Percentiles rank a stretch among this genome's conserved stretches.
These are phyloP conservation scores for Naso thynnoides DNA, from an alignment of 2,797 vertebrate genomes.

Conservation along the genomic window DNA sequence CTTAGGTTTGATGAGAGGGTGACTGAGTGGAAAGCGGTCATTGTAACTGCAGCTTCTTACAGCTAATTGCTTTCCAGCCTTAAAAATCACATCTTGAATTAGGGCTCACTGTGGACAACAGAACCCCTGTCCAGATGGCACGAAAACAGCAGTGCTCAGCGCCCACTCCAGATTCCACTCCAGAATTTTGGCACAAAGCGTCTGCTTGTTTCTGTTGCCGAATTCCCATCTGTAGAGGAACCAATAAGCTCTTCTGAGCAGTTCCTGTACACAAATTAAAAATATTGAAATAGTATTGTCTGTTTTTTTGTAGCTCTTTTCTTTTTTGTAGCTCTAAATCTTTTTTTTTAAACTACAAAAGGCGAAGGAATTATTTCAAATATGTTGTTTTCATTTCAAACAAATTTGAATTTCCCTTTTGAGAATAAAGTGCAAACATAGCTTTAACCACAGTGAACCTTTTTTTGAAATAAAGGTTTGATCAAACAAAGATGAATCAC, in stretches of 20 bases:
- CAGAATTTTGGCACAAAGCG: conserved; percentile 57
- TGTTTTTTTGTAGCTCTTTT: background rate
- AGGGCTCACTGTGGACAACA: conserved; percentile 49
- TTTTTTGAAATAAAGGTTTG: no score
- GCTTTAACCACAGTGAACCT: no score
- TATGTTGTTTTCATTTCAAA: no score
- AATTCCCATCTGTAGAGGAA: conserved; percentile 28
- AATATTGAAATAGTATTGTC: conserved; percentile 1
- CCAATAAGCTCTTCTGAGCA: conserved; percentile 23
- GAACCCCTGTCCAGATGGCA: conserved; percentile 61
- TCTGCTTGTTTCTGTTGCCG: conserved; percentile 57
- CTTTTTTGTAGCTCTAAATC: no score
- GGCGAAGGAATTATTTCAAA: no score
- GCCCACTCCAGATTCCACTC: conserved; percentile 68
- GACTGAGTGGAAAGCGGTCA: background rate
- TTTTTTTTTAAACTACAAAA: no score
- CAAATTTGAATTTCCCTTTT: no score
- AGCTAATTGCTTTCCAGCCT: conserved; percentile 50
- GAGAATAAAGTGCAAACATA: no score
- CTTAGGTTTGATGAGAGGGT: background rate
- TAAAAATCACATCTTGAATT: conserved; percentile 42
- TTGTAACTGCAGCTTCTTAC: conserved; percentile 16
- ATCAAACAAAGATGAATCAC: no score
- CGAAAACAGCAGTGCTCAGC: conserved; percentile 43
- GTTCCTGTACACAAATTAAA: conserved; percentile 3